Base-by-base conservation (phyloP, 2,888 invertebrate species). In the Chydorus sphaericus region DNA sequence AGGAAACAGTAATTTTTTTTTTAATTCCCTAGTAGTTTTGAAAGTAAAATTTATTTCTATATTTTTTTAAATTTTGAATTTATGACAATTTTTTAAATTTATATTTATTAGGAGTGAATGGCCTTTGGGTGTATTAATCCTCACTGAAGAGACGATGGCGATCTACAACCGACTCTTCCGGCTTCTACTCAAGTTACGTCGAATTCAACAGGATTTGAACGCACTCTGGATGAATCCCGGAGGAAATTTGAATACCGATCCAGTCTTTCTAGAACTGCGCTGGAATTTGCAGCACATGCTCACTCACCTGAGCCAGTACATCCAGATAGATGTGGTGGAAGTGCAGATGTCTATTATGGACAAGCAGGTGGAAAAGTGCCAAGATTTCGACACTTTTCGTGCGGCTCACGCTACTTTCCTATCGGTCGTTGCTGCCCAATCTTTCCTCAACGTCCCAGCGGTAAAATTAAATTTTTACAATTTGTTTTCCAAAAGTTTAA, bases 301-400 rank as follows among this genome's bases (percentile, higher is more conserved):
- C 11, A 36, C 36, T 14, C 52, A 52, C n/a, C 36, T 52, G 26
- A 33, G 33, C n/a, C 52, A 52, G 52, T 52, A 52, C 23, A 31
- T 52, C 23, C 36, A 52, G 37, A 52, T 36, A 10, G 52, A 52
- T 52, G 52, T 52, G 20, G 36, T 52, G 10, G 52, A 52, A 36
- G 52, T 52, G 5, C 52, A 52, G 33, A 52, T 36, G 26, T 31
- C 36, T 10, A 26, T 52, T 20, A 31, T 52, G 33, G 52, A 52
- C 23, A 30, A 33, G 8, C 36, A 31, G 31, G 16, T 52, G 29
- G 36, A 52, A 31, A 28, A 36, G 31, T 52, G 52, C 18, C 31
- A 26, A 14, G 52, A 52, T 33, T 52, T 52, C 18, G 52, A 52
- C 33, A 31, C 16, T n/a, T 52, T 52, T 18, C 33, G 52, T 4